phyloP scores from a whole-genome alignment of 2,797 vertebrate species.

The Protonibea diacanthus region DNA sequence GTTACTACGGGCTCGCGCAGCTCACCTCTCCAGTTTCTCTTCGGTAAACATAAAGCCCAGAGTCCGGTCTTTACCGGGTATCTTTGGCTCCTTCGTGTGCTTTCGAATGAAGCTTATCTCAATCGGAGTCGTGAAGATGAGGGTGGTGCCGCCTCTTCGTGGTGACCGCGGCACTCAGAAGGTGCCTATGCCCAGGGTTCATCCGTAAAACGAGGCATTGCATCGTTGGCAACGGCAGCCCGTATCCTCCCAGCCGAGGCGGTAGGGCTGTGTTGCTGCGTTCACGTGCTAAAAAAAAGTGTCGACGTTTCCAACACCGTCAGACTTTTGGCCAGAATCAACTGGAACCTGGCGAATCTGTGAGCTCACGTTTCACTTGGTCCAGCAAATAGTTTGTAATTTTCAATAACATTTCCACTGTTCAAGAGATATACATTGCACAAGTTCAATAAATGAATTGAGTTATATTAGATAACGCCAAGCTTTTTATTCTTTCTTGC shows the following conservation, averaged over 20 bases:
- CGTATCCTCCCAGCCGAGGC: constrained; percentile 69
- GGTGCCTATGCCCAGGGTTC: constrained; percentile 57
- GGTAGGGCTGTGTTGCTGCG: constrained; percentile 46
- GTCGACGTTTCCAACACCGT: neutral
- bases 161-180: constrained; percentile 44
- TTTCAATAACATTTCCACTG: neutral
- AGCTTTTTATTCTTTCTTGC: too few relatives aligned
- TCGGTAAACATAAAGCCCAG: constrained; percentile 68
- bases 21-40: constrained; percentile 75
- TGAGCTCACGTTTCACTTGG: too few relatives aligned
- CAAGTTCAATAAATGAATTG: neutral
- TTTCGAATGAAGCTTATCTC: neutral
- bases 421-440: neutral
- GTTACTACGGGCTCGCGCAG: constrained; percentile 58
- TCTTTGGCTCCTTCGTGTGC: neutral
- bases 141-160: constrained; percentile 1
- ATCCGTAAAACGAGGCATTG: constrained; percentile 64
- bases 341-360: too few relatives aligned
- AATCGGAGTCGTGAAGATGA: neutral
- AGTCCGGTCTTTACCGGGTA: constrained; percentile 27
- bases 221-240: constrained; percentile 68
- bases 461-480: neutral
- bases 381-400: too few relatives aligned
- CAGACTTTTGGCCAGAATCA: neutral
- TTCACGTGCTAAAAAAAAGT: constrained; percentile 32